Percentiles rank a stretch among this genome's conserved stretches.
phyloP scores from a whole-genome alignment of 2,797 vertebrate genomes.

The Prionace glauca region DNA sequence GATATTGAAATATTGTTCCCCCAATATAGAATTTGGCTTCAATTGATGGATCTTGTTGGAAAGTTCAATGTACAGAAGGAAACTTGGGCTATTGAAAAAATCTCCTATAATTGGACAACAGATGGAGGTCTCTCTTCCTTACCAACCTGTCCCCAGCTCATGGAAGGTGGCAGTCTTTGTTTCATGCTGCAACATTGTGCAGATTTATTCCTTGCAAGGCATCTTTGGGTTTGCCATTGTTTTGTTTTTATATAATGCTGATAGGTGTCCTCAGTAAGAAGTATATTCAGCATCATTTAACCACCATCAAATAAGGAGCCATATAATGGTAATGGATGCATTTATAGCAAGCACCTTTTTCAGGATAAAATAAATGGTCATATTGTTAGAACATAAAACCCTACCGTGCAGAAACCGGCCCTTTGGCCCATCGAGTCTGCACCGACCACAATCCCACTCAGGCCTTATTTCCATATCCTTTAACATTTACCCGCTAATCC shows the following conservation, averaged over 20 bases:
- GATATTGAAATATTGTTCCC: neutral
- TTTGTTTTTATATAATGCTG: neutral
- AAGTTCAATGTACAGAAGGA: neutral
- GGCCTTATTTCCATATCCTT: too few species aligned
- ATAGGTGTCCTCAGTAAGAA: too few species aligned
- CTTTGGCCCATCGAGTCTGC: too few species aligned
- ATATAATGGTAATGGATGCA: neutral
- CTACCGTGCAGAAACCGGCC: too few species aligned
- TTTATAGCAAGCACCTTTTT: neutral
- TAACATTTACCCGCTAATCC: too few species aligned
- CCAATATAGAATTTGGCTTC: neutral
- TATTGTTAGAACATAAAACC: neutral
- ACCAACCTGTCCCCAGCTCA: too few species aligned
- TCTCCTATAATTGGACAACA: neutral
- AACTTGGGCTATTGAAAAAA: neutral
- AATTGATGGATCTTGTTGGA: neutral
- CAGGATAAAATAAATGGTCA: neutral
- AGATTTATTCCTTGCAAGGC: neutral
- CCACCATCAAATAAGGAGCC: neutral
- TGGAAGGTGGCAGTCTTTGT: neutral
- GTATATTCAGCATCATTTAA: neutral
- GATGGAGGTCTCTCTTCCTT: neutral
- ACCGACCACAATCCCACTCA: too few species aligned
- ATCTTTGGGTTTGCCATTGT: neutral
- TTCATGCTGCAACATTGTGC: neutral